Evolutionary conservation across 2,888 invertebrate species (phyloP), one percentile per base, ranked within the genome.

Genomic region (Eupithecia centaureata): DNA sequence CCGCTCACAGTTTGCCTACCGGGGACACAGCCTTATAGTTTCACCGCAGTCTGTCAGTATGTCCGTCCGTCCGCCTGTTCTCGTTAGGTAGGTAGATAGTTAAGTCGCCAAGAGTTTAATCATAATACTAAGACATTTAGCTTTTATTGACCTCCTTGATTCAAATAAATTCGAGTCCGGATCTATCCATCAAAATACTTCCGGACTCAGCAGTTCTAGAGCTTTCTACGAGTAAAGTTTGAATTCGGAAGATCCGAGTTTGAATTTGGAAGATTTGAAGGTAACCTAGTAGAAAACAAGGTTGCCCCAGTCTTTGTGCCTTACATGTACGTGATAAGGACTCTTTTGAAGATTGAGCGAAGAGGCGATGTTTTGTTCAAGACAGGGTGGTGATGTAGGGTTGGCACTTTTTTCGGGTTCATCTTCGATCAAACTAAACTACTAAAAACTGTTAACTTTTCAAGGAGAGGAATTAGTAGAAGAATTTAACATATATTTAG

Each of bases 221-320:
- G 65, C 60, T 56, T 63, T 61, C 65, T 56, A 66, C 22, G 27
- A 52, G 52, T 30, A 56, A 28, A 56, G 54, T 28, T 56, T 66
- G 60, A 47, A 47, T 65, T 66, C 51, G 66, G 63, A 70, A 27
- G 70, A 64, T 65, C 56, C 32, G 61, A 71, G 65, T 65, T 65
- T 56, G 62, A 65, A 68, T 62, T 65, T 69, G 42, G 35, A 69
- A 69, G 73, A 73, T 63, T 61, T 60, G 62, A 66, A 68, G 65
- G 71, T 63, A 74, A 64, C 65, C 68, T 51, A 67, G 68, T 63
- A 75, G 75, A 80, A 81, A 85, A 84, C 84, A 84, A 83, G 82
- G 81, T 84, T 81, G 79, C 78, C 33, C 42, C 52, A 54, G 56
- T 51, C 38, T 71, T 64, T 59, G 60, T 52, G 51, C 56, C 64